Percentiles rank a stretch among this genome's conserved stretches.
phyloP scores from a whole-genome alignment of 1,140 invertebrate genomes.

The Holotrichia oblita region DNA sequence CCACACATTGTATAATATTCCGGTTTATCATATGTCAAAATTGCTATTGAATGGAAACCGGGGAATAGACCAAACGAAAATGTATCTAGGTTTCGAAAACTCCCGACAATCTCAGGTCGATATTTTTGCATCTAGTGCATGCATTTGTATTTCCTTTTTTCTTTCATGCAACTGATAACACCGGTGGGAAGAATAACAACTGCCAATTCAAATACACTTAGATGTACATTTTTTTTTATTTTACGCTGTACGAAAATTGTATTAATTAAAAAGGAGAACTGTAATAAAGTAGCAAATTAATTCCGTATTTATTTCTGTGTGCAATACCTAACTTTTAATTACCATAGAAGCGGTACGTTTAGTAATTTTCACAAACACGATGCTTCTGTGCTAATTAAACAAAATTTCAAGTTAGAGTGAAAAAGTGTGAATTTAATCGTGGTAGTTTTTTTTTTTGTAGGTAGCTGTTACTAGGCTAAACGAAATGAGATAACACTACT shows the following conservation, averaged over 20 bases:
- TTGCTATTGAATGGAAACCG: not conserved
- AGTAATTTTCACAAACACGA: too few species aligned
- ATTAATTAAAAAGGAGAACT: constrained; percentile 24
- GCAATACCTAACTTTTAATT: too few species aligned
- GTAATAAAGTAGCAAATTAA: constrained; percentile 36
- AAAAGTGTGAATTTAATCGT: too few species aligned
- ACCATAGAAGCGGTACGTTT: too few species aligned
- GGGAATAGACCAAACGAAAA: not conserved
- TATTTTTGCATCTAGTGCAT: constrained; percentile 18
- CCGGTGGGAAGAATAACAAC: constrained; percentile 17
- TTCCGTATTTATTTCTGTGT: not conserved
- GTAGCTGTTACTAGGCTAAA: too few species aligned
- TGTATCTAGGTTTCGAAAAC: not conserved
- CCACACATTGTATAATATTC: constrained; percentile 22
- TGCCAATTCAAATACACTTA: constrained; percentile 26
- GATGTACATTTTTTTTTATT: constrained; percentile 32
- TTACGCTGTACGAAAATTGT: constrained; percentile 23
- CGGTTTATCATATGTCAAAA: not conserved
- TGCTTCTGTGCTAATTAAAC: too few species aligned
- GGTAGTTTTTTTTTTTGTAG: too few species aligned
- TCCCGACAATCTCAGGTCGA: constrained; percentile 25
- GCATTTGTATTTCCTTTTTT: constrained; percentile 24
- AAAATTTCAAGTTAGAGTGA: too few species aligned
- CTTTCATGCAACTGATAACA: constrained; percentile 25
- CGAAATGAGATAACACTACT: too few species aligned